phyloP scores from a whole-genome alignment of 1,140 invertebrate species.

The Diorhabda sublineata region DNA sequence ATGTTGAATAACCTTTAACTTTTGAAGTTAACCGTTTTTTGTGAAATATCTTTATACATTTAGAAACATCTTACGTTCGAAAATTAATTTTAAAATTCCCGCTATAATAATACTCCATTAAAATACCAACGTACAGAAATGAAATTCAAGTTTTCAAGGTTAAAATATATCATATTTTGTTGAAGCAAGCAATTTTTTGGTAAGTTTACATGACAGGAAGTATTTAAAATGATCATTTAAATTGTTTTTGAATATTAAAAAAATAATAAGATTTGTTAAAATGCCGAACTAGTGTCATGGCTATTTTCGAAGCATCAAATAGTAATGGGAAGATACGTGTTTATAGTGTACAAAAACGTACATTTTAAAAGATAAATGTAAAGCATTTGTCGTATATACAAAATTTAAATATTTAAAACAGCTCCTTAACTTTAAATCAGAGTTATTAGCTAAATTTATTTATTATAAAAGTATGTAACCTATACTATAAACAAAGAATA shows the following conservation, averaged over 20 bases:
- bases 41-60: not conserved
- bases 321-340: conserved; percentile 18
- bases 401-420: no score
- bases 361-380: no score
- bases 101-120: not conserved
- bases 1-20: not conserved
- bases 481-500: conserved; percentile 26
- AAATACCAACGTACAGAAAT: not conserved
- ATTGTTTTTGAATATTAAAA: not conserved
- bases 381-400: no score
- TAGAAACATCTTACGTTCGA: not conserved
- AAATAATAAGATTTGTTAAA: not conserved
- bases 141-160: conserved; percentile 16
- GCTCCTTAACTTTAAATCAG: no score
- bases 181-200: conserved; percentile 17
- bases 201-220: conserved; percentile 12
- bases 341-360: not conserved
- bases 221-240: not conserved
- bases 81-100: conserved; percentile 17
- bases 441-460: no score
- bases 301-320: conserved; percentile 22
- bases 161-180: conserved; percentile 17
- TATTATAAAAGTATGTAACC: no score
- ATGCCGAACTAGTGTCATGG: conserved; percentile 15
- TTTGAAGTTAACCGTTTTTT: not conserved